Conservation (phyloP, 1,140 invertebrate genomes). For the Lucilia cuprina region DNA sequence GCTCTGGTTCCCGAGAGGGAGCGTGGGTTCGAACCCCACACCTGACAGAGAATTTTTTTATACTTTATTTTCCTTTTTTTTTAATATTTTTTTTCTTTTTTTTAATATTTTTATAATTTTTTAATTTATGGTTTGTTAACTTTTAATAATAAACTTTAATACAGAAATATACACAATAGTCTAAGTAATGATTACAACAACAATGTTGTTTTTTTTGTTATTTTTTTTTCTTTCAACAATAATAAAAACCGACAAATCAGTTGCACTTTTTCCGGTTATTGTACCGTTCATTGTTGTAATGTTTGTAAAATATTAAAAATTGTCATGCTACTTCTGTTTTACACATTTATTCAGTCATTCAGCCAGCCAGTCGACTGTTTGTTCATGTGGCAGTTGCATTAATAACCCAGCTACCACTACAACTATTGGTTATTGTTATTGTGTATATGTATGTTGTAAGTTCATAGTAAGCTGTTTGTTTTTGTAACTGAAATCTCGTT, state of each 20-base stretch:
- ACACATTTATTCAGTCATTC: neutral
- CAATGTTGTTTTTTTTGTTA: neutral
- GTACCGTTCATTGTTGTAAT: conserved; percentile 18
- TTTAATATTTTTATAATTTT: neutral
- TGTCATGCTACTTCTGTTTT: neutral
- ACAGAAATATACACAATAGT: neutral
- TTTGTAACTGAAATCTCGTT: too few species aligned
- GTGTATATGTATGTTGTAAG: too few species aligned
- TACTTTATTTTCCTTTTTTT: neutral
- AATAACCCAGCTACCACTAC: neutral
- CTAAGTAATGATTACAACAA: neutral
- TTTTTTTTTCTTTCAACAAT: neutral
- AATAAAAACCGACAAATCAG: conserved; percentile 24
- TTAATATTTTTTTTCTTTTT: too few species aligned
- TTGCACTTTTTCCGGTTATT: conserved; percentile 30
- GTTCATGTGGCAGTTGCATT: too few species aligned
- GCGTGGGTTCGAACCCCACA: conserved; percentile 75
- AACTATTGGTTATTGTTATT: neutral
- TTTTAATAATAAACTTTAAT: neutral
- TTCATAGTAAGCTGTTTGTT: too few species aligned
- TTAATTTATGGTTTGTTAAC: neutral
- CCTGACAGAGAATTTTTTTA: conserved; percentile 63
- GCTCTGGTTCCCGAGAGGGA: conserved; percentile 71
- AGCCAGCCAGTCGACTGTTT: too few species aligned
- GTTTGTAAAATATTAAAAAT: conserved; percentile 25